phyloP scores from a whole-genome alignment of 2,113 vertebrate species.

The Neoarius graeffei region DNA sequence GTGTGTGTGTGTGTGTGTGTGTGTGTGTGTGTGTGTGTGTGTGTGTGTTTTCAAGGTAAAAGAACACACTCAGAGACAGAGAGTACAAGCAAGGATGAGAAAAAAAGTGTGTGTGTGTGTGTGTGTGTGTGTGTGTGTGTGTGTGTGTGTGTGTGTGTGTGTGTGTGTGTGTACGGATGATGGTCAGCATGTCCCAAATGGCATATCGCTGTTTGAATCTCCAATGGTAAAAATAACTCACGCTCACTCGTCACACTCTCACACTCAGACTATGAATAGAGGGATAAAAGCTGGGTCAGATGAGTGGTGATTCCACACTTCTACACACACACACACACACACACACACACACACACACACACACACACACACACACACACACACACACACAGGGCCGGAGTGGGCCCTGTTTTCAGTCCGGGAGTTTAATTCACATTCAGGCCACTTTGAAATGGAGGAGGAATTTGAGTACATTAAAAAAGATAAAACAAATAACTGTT shows the following conservation, averaged over 20 bases:
- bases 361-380: conserved; percentile 34
- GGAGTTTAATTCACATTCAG: too few relatives aligned
- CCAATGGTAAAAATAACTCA: conserved; percentile 70
- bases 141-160: conserved; percentile 48
- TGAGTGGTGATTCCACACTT: conserved; percentile 36
- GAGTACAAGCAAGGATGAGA: background rate
- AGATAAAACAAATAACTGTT: too few relatives aligned
- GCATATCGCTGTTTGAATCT: conserved; percentile 73
- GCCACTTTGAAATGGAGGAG: too few relatives aligned
- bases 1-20: background rate
- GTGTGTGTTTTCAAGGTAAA: background rate
- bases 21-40: background rate
- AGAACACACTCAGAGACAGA: background rate
- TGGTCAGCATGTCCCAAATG: conserved; percentile 71
- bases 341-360: conserved; percentile 47
- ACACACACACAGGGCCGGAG: conserved; percentile 27
- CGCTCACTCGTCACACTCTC: conserved; percentile 59
- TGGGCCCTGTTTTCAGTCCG: too few relatives aligned
- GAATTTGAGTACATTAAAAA: too few relatives aligned
- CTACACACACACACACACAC: conserved; percentile 28
- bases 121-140: conserved; percentile 42
- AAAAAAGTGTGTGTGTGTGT: conserved; percentile 30
- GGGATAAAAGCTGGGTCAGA: conserved; percentile 49
- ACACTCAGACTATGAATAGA: conserved; percentile 46
- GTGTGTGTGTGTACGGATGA: conserved; percentile 21